Evolutionary conservation across 2,888 invertebrate species (phyloP), one percentile per base, ranked within the genome.

Genomic region (Andricus quercusramuli): DNA sequence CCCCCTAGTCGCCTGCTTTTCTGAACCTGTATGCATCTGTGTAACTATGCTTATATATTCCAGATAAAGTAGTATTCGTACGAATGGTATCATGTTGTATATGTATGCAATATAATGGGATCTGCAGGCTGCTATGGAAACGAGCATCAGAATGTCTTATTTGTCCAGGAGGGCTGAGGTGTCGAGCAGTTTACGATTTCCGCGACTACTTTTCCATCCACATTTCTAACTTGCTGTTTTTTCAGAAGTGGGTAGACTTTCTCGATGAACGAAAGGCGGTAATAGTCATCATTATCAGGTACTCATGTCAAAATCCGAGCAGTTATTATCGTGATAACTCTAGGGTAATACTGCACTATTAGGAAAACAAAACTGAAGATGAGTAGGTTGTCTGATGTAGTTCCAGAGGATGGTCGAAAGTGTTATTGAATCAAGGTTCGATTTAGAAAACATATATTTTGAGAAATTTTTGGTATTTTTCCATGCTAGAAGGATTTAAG

Each of bases 181-280:
- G 92, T 89, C 91, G 92, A 92, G 90, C 88, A 87, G 85, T 92
- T 92, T 90, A 92, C 92, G 91, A 90, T 92, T 92, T 92, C 91
- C 91, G 85, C 66, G 80, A 78, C 41, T 90, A 90, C 89, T 89
- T 87, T 88, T 85, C 79, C 82, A 80, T 82, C 84, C 80, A 81
- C 82, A 81, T 89, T 89, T 88, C 80, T 78, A 79, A 74, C 80
- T 79, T 79, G 77, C 51, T 79, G 74, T 80, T 80, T 79, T 78
- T 78, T 37, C 25, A 62, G 67, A 32, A 65, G 76, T 62, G 65
- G 65, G 67, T 74, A 37, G 76, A 78, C 56, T 78, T 51, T 78
- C 79, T 64, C 22, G 68, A 41, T 25, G 77, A 37, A 32, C 3
- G 37, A 67, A 37, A 37, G 9, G 66, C 32, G 37, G 41, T 67